Conservation (phyloP, 1,140 invertebrate species). For the Cotesia vestalis region DNA sequence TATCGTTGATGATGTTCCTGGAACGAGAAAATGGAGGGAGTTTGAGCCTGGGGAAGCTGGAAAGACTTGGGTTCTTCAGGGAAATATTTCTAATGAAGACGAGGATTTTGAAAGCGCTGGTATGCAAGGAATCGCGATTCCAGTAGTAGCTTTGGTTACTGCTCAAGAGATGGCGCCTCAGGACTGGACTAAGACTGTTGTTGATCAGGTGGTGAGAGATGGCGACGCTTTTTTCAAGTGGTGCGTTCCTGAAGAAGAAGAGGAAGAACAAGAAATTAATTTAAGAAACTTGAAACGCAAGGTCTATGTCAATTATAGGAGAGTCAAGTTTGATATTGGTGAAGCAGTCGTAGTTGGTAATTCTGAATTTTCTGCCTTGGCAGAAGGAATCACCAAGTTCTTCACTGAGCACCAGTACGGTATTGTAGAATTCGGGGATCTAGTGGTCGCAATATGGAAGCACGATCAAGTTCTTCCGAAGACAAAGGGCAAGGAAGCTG, state of each 20-base stretch:
- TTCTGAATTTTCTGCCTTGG: slow-evolving; percentile 40
- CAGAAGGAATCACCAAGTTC: slow-evolving; percentile 45
- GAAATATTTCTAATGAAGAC: slow-evolving; percentile 47
- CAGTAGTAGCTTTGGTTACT: slow-evolving; percentile 47
- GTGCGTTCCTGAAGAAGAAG: slow-evolving; percentile 43
- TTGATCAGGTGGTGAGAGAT: slow-evolving; percentile 49
- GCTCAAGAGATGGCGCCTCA: slow-evolving; percentile 45
- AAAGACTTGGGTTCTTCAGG: slow-evolving; percentile 55
- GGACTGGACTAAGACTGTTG: slow-evolving; percentile 46
- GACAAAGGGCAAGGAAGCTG: neutral
- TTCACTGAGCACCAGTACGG: slow-evolving; percentile 51
- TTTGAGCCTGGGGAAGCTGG: slow-evolving; percentile 49
- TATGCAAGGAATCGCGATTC: slow-evolving; percentile 53
- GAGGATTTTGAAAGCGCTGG: slow-evolving; percentile 53
- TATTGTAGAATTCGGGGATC: slow-evolving; percentile 46
- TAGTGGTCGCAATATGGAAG: slow-evolving; percentile 54
- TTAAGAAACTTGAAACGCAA: slow-evolving; percentile 47
- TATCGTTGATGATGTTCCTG: slow-evolving; percentile 50
- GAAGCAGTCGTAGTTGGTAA: slow-evolving; percentile 48
- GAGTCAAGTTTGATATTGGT: slow-evolving; percentile 48
- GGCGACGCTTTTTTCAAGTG: slow-evolving; percentile 56
- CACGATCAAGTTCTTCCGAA: slow-evolving; percentile 33
- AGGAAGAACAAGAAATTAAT: slow-evolving; percentile 40
- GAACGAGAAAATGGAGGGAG: slow-evolving; percentile 51
- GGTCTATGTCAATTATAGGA: slow-evolving; percentile 53